Evolutionary conservation across 2,113 vertebrate species (phyloP).

Genomic region (Microtus pennsylvanicus): DNA sequence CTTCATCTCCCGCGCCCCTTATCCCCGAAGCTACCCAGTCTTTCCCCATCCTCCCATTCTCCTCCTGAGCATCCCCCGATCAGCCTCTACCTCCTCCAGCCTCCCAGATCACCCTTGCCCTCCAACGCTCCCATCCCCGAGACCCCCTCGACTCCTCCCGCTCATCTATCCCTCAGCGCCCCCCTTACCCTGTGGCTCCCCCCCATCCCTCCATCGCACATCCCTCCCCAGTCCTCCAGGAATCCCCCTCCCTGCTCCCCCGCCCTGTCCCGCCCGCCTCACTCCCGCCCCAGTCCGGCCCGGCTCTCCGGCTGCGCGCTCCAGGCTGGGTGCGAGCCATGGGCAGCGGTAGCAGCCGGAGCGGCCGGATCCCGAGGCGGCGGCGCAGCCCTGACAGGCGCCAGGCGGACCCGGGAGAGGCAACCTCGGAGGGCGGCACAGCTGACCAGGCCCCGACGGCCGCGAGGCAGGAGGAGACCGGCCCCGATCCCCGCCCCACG

Average conservation of each 20-base stretch:
- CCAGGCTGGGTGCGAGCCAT: slow-evolving; percentile 81
- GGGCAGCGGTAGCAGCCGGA: slow-evolving; percentile 85
- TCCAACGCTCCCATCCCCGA: not conserved
- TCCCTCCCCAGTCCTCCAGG: no score
- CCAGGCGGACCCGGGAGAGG: not conserved
- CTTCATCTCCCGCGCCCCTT: not conserved
- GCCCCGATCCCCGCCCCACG: not conserved
- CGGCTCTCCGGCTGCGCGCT: not conserved
- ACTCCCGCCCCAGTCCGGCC: not conserved
- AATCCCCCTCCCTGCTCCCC: not conserved
- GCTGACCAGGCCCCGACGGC: not conserved
- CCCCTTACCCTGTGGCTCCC: not conserved
- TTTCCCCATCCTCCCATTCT: not conserved
- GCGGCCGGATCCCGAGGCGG: slow-evolving; percentile 70
- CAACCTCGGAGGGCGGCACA: not conserved
- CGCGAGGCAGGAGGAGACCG: not conserved
- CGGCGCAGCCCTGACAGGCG: slow-evolving; percentile 45
- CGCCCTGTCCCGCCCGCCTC: not conserved
- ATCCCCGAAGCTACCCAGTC: not conserved
- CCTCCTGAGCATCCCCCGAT: no score
- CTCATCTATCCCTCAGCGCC: no score
- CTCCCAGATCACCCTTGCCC: not conserved
- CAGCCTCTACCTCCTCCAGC: not conserved
- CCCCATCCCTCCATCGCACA: no score
- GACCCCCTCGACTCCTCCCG: not conserved